Percentiles rank a stretch among this genome's conserved stretches.
These are phyloP conservation scores for Pyrochroa serraticornis DNA, from an alignment of 2,888 invertebrate species.

Conservation along the genomic window DNA sequence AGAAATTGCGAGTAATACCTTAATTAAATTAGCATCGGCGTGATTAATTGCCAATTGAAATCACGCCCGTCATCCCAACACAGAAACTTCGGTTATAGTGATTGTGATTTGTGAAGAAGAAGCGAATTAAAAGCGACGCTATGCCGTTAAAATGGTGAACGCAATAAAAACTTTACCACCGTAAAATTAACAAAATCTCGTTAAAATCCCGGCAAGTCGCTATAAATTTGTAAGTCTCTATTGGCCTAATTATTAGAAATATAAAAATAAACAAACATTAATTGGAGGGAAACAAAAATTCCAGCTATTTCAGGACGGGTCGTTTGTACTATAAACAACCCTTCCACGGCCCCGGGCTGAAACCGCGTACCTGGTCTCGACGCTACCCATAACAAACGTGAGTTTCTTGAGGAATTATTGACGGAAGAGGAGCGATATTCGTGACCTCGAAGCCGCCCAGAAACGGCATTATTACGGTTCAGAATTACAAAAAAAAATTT, in stretches of 20 bases:
- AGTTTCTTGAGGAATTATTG: no score
- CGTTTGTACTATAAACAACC: background rate
- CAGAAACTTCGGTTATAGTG: background rate
- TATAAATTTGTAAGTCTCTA: slow-evolving; percentile 33
- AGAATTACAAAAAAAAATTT: no score
- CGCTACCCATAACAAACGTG: background rate
- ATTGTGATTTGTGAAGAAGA: background rate
- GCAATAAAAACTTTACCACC: slow-evolving; percentile 8
- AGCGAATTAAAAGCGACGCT: background rate
- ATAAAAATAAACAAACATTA: slow-evolving; percentile 30
- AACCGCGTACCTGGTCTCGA: slow-evolving; percentile 10
- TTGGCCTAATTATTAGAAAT: slow-evolving; percentile 31
- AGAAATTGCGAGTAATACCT: slow-evolving; percentile 3
- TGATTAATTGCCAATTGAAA: slow-evolving; percentile 16
- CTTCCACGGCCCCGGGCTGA: slow-evolving; percentile 8
- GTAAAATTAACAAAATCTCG: slow-evolving; percentile 24
- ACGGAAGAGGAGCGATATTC: no score
- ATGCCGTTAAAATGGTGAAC: background rate
- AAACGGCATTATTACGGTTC: no score
- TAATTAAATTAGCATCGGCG: slow-evolving; percentile 21
- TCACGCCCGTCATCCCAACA: slow-evolving; percentile 7
- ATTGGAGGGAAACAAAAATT: slow-evolving; percentile 25
- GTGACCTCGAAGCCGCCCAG: no score
- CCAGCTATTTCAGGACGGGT: slow-evolving; percentile 14
- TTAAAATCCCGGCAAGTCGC: slow-evolving; percentile 30